Evolutionary conservation across 92 coral and sea anemone species (phyloP), one percentile per base, ranked within the genome.

Genomic region (Actinostola sp.): DNA sequence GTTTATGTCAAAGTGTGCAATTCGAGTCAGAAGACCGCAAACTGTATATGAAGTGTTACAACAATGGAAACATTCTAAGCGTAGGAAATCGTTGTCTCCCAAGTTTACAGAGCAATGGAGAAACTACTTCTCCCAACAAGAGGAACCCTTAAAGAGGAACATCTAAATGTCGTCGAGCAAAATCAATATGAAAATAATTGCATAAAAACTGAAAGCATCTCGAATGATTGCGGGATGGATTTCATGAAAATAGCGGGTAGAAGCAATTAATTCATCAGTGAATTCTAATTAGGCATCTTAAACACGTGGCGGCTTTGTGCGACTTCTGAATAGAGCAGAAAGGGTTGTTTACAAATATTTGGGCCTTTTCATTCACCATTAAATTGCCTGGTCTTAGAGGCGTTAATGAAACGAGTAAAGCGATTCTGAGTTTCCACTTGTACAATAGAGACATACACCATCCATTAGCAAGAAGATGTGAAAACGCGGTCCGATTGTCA

Each of bases 311-410:
- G 45, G 3, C 27, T 50, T 68, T 68, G 44, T 65, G n/a, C 31
- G 23, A 11, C 7, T 34, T 32, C 28, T 68, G 7, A 68, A 68
- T 33, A 19, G 62, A 68, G 13, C n/a, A 68, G 72, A 75, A 75
- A 20, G 30, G 49, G 34, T 20, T 75, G 72, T 75, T 60, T 75
- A 66, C 81, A 64, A 63, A 75, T 75, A 64, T 75, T 75, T 75
- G 9, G 38, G 28, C 43, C 54, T 46, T 26, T 49, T 64, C 81
- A 45, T 46, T 75, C 74, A 52, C 12, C 33, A 50, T 25, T 68
- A 68, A 56, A 68, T 48, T 52, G 74, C 33, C 44, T 50, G 44
- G 74, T 10, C 58, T 68, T 68, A 48, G 41, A 68, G 74, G 74
- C 58, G 74, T 68, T 68, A 68, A 68, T 68, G 74, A 68, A 68